These are phyloP conservation scores for Paramormyrops hopkinsi DNA, from an alignment of 2,797 vertebrate species.

Conservation along the genomic window DNA sequence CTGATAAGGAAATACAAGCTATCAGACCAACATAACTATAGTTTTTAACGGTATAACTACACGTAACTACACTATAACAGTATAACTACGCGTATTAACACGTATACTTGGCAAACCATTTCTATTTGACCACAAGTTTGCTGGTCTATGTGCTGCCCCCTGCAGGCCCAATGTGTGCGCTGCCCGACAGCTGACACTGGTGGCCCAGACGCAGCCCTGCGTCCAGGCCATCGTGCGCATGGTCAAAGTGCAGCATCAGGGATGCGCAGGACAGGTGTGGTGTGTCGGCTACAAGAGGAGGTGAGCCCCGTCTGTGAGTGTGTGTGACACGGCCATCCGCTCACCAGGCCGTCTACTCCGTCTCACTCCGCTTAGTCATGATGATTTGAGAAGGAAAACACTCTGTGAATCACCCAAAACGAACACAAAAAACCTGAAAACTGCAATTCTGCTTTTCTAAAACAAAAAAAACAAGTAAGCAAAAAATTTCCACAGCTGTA, in stretches of 20 bases:
- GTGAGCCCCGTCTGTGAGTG: constrained; percentile 42
- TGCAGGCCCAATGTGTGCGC: constrained; percentile 66
- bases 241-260: constrained; percentile 56
- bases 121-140: neutral
- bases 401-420: neutral
- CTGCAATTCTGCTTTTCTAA: neutral
- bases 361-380: neutral
- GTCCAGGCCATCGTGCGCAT: constrained; percentile 44
- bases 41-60: neutral
- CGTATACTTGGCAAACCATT: neutral
- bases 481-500: neutral
- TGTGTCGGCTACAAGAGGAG: constrained; percentile 59
- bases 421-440: neutral
- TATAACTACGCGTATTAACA: neutral
- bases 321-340: neutral
- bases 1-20: neutral
- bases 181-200: constrained; percentile 45
- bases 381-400: neutral
- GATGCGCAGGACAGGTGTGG: constrained; percentile 52
- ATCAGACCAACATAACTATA: neutral
- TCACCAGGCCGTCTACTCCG: neutral
- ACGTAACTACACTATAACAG: neutral
- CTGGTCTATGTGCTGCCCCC: neutral
- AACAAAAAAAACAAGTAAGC: neutral
- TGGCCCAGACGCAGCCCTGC: constrained; percentile 55